Conservation (phyloP, 2,797 vertebrate genomes). For the Loris lydekkerianus region DNA sequence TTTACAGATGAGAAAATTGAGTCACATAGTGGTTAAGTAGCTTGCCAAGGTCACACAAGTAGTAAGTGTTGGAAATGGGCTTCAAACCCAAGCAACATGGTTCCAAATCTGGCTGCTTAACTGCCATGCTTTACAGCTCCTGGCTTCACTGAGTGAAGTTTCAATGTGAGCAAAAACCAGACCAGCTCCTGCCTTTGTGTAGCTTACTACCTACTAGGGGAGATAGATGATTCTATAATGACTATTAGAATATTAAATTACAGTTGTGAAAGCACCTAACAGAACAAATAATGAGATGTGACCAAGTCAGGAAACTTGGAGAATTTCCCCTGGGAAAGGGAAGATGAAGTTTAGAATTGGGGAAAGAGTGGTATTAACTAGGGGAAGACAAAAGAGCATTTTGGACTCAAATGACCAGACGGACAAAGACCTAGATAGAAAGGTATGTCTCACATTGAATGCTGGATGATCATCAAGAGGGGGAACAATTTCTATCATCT, state of each 20-base stretch:
- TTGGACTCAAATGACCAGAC: background rate
- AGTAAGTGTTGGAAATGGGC: background rate
- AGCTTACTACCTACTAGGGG: background rate
- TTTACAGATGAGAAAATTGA: conserved; percentile 13
- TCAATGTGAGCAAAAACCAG: background rate
- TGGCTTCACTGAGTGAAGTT: background rate
- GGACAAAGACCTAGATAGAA: background rate
- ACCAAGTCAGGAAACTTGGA: background rate
- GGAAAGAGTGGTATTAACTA: background rate
- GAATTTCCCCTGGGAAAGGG: background rate
- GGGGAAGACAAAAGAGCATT: background rate
- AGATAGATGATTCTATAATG: background rate
- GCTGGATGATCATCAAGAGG: background rate
- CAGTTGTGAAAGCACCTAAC: background rate
- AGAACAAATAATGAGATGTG: background rate
- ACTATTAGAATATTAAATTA: background rate
- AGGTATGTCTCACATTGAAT: too few relatives aligned
- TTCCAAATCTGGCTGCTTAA: background rate
- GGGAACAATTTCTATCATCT: background rate
- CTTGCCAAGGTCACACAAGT: background rate
- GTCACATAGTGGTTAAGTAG: background rate
- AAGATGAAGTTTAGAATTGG: background rate
- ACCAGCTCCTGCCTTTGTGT: background rate
- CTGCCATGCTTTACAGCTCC: background rate
- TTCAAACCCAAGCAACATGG: background rate